A percentile compares a stretch with the other conserved stretches of the same genome.
These are phyloP conservation scores for Bos indicus DNA, from an alignment of 2,113 vertebrate genomes.

Conservation along the genomic window DNA sequence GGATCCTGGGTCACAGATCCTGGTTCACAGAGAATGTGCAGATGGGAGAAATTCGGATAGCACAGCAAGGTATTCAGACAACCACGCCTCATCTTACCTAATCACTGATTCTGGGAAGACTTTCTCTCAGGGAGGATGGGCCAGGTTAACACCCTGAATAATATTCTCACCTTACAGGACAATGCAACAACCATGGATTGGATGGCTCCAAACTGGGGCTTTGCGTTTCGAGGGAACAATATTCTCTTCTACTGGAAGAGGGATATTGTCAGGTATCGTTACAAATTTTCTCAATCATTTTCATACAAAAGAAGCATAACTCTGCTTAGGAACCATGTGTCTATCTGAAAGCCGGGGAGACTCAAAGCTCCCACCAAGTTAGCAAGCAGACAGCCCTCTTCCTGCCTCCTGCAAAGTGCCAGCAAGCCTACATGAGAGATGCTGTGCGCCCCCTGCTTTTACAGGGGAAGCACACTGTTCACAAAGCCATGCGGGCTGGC, in stretches of 20 bases:
- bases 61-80: neutral
- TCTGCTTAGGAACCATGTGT: neutral
- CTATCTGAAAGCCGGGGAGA: neutral
- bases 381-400: neutral
- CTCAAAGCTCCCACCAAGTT: neutral
- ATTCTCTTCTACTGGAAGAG: neutral
- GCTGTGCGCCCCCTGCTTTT: fast-evolving
- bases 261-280: neutral
- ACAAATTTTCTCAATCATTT: neutral
- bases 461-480: fast-evolving
- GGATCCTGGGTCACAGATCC: neutral
- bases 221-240: neutral
- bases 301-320: neutral
- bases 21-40: neutral
- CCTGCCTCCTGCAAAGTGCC: neutral
- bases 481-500: neutral
- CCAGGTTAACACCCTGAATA: neutral
- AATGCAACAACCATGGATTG: neutral
- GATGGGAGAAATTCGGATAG: neutral
- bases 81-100: neutral
- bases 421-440: neutral
- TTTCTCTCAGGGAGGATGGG: neutral
- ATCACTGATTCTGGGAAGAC: neutral
- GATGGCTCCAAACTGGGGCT: neutral
- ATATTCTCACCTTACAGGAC: neutral